These are phyloP conservation scores for Drosophila bipectinata DNA, from an alignment of 1,140 invertebrate genomes.

Conservation along the genomic window DNA sequence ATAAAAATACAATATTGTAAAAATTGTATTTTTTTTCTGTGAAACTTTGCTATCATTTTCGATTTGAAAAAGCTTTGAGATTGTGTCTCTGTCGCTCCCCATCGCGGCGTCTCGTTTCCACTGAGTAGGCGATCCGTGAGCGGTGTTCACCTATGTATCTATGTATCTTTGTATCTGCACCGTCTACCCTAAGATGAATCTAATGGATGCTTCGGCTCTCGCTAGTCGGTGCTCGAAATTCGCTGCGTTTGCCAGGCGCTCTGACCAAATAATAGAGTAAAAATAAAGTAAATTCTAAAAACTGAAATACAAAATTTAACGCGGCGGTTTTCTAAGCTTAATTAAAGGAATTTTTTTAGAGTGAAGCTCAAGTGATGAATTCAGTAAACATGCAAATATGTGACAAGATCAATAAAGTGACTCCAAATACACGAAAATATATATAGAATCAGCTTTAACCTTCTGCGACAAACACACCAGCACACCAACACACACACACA, in stretches of 20 bases:
- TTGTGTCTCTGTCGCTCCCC: constrained; percentile 12
- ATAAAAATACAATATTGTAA: background rate
- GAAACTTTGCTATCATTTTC: constrained; percentile 48
- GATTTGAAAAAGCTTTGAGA: constrained; percentile 41
- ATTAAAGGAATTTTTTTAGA: constrained; percentile 28
- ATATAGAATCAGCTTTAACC: constrained; percentile 14
- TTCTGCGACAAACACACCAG: background rate
- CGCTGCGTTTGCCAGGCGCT: too few species aligned
- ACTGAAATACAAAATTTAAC: constrained; percentile 1
- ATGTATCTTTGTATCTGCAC: constrained; percentile 15
- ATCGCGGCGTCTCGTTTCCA: constrained; percentile 2
- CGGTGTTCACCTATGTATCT: constrained; percentile 9
- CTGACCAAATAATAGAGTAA: too few species aligned
- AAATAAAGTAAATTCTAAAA: background rate
- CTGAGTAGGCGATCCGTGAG: constrained; percentile 49
- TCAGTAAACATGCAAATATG: background rate
- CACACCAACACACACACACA: background rate
- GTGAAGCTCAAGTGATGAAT: constrained; percentile 23
- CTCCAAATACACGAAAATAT: background rate
- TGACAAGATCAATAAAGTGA: constrained; percentile 17
- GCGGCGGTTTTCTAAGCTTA: background rate
- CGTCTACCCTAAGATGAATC: constrained; percentile 32
- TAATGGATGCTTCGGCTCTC: constrained; percentile 30
- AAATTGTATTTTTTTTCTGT: constrained; percentile 1
- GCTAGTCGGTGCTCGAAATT: constrained; percentile 3